phyloP scores from a whole-genome alignment of 2,113 vertebrate species.

The Piprites chloris region DNA sequence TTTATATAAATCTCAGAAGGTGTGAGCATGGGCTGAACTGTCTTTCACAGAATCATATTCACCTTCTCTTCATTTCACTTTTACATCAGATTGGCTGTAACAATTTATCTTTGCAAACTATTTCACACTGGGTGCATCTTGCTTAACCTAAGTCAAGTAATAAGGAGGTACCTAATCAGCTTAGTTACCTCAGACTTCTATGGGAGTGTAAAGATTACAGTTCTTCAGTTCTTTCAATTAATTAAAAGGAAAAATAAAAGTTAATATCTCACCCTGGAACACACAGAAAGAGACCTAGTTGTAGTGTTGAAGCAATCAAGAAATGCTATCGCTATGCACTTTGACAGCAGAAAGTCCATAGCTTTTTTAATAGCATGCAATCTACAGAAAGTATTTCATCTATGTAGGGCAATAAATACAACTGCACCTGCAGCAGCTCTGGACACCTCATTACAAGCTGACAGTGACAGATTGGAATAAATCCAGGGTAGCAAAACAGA shows the following conservation, averaged over 20 bases:
- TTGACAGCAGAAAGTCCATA: not conserved
- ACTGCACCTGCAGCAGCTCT: not conserved
- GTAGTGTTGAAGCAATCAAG: not conserved
- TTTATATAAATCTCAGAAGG: not conserved
- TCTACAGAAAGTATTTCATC: not conserved
- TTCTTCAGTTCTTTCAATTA: not conserved
- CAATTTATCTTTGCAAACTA: not conserved
- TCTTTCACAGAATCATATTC: not conserved
- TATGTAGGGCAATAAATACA: not conserved
- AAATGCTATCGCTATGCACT: not conserved
- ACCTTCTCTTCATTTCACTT: not conserved
- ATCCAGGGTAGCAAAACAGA: not conserved
- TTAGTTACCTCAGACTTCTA: not conserved
- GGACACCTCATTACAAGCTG: conserved; percentile 1
- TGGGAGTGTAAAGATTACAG: not conserved
- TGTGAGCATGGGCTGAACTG: not conserved
- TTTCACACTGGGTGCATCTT: not conserved
- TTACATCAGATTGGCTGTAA: not conserved
- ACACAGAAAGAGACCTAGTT: not conserved
- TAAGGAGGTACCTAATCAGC: not conserved
- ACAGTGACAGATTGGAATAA: not conserved
- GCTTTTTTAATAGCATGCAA: not conserved
- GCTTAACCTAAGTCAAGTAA: not conserved
- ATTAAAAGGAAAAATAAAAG: not conserved
- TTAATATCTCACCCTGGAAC: not conserved